Evolutionary conservation across 2,888 invertebrate genomes (phyloP), one percentile per base, ranked within the genome.

Genomic region (Aleiodes testaceus): DNA sequence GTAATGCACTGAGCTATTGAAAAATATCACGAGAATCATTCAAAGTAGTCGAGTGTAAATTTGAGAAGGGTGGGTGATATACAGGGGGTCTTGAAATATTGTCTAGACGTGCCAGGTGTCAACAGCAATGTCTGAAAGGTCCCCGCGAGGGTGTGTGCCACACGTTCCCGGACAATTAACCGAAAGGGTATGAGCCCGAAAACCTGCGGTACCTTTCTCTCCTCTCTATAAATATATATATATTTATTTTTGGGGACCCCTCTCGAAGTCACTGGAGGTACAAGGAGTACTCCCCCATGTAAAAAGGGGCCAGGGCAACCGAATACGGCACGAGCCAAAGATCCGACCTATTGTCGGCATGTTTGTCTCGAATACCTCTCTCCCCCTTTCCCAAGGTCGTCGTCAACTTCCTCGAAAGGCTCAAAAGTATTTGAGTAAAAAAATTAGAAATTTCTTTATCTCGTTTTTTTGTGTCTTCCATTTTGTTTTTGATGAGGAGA

Each of bases 31-130:
- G 50, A 18, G 16, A 14, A 50, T 50, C 18, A 50, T 50, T 44
- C 6, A 16, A 42, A 16, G 6, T 20, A n/a, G 14, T 26, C 11
- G 49, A 18, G 50, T 26, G 14, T 61, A 50, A 65, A 30, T 20
- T 30, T 36, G 30, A 20, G 36, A 12, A 26, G 26, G 26, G 26
- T 26, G 3, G 66, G 20, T 20, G 44, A 53, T 26, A 67, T 76
- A 67, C 73, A 75, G 65, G 69, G 65, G 67, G 71, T 75, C 74
- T 74, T 72, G 72, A 74, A 76, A 73, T 67, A 78, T 36, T 72
- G 80, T 79, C 80, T 79, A 79, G 81, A 80, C 79, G 79, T 3
- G 26, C 81, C 82, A 82, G 82, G 81, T 82, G 82, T 78, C 76
- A 72, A 70, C 49, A 72, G 73, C 74, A 72, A 75, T 74, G 77